Evolutionary conservation across 2,888 invertebrate species (phyloP).

Genomic region (Polia nebulosa): DNA sequence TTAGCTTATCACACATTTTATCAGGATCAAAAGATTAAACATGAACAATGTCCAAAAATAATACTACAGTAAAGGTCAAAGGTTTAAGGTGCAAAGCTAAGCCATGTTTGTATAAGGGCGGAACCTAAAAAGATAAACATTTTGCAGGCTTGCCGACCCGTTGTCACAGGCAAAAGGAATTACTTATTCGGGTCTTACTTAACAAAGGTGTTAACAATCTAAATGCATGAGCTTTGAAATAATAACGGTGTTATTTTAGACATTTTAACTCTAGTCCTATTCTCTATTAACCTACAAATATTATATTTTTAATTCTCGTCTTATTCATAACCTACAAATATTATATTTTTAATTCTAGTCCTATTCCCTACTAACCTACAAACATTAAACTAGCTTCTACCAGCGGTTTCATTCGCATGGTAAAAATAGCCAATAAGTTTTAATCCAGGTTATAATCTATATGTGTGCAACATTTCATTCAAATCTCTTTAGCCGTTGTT

Average conservation of each 20-base stretch:
- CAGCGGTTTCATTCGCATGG: no score
- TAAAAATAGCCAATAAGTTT: no score
- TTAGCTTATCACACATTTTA: conserved; percentile 21
- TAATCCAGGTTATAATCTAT: not conserved
- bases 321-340: no score
- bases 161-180: conserved; percentile 4
- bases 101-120: not conserved
- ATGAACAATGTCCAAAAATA: conserved; percentile 18
- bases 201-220: not conserved
- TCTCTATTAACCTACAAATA: no score
- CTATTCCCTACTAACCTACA: no score
- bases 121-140: conserved; percentile 1
- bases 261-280: no score
- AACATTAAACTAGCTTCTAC: no score
- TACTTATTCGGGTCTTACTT: not conserved
- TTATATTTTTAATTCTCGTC: no score
- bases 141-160: not conserved
- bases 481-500: no score
- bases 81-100: not conserved
- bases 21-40: conserved; percentile 17
- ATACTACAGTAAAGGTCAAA: not conserved
- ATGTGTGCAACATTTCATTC: no score
- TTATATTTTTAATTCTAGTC: no score
- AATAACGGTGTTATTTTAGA: no score
- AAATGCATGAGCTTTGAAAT: not conserved